Evolutionary conservation across 2,113 vertebrate species (phyloP).

Genomic region (Ginglymostoma cirratum): DNA sequence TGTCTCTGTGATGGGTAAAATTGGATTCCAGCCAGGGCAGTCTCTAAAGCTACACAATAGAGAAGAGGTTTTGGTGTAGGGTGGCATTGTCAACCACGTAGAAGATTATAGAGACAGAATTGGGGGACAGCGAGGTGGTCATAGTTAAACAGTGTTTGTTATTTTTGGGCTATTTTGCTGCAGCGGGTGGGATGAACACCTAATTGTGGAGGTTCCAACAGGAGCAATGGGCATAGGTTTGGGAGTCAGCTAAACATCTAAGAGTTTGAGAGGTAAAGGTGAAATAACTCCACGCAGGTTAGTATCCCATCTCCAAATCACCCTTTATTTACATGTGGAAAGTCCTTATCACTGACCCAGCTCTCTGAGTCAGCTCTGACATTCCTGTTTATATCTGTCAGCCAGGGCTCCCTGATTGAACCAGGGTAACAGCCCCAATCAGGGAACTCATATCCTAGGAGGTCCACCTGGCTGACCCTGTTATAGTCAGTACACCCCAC

Average conservation of each 20-base stretch:
- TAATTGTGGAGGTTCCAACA: neutral
- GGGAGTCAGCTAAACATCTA: neutral
- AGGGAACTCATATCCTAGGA: no score
- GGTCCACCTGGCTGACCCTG: no score
- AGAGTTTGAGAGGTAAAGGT: neutral
- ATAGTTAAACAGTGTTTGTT: neutral
- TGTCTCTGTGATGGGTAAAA: neutral
- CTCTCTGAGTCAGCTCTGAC: no score
- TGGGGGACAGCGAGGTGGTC: neutral
- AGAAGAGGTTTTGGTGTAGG: neutral
- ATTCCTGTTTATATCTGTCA: no score
- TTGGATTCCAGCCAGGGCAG: neutral
- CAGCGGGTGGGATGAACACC: neutral
- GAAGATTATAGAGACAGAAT: neutral
- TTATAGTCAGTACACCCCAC: no score
- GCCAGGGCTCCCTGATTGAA: no score
- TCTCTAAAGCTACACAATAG: neutral
- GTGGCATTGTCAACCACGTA: neutral
- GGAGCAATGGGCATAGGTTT: neutral
- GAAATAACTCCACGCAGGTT: no score
- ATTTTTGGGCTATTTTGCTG: neutral
- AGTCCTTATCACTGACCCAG: no score
- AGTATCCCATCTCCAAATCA: no score
- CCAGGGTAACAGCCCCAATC: no score
- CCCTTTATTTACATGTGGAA: no score